A percentile compares a stretch with the other conserved stretches of the same genome.
Evolutionary conservation across 2,797 vertebrate species (phyloP).

Genomic region (Ispidina picta): DNA sequence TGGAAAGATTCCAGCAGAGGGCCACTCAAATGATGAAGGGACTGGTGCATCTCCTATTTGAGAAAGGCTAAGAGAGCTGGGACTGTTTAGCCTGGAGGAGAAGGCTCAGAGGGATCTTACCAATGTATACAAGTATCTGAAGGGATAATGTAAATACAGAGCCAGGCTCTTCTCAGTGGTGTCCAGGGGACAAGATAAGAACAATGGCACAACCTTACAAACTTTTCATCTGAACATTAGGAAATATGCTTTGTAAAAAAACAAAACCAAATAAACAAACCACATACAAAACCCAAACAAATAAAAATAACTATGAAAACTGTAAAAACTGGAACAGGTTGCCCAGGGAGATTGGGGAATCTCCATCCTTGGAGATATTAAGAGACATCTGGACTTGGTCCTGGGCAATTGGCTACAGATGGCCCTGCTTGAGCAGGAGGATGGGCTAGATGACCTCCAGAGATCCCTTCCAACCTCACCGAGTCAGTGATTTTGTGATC

Average conservation of each 20-base stretch:
- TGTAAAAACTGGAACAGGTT: background rate
- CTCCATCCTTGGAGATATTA: slow-evolving; percentile 25
- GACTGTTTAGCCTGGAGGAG: background rate
- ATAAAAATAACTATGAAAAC: background rate
- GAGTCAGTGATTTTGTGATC: slow-evolving; percentile 33
- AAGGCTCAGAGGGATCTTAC: background rate
- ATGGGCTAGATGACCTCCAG: background rate
- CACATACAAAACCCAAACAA: no score
- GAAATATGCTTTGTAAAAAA: background rate
- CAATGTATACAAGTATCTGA: background rate
- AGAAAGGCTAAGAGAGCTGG: background rate
- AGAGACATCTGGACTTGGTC: slow-evolving; percentile 23
- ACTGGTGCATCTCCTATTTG: background rate
- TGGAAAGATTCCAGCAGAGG: background rate
- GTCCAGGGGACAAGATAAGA: background rate
- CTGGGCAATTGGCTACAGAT: background rate
- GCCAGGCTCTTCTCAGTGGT: background rate
- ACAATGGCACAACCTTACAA: background rate
- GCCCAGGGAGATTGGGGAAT: background rate
- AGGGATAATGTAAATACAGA: background rate
- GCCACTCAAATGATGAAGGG: background rate
- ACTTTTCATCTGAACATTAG: background rate
- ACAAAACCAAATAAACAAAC: no score
- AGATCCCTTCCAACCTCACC: slow-evolving; percentile 36
- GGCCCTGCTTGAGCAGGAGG: slow-evolving; percentile 7